Evolutionary conservation across 35 echinoderm and acorn worm genomes (phyloP).

Genomic region (Heliocidaris tuberculata): DNA sequence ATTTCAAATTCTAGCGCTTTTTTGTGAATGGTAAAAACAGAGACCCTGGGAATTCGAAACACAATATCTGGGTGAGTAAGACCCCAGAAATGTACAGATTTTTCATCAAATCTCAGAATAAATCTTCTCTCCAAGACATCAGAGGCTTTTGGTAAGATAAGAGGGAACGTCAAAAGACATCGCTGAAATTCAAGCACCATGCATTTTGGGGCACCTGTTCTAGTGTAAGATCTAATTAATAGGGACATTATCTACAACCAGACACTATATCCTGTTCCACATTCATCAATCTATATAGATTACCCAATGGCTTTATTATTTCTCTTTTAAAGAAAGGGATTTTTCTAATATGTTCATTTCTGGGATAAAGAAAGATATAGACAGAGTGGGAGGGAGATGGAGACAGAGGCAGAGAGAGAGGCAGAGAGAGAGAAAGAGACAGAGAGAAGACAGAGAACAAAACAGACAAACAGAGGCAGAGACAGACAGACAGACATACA

Average conservation of each 20-base stretch:
- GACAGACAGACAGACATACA: no score
- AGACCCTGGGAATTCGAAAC: background rate
- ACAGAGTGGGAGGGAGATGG: no score
- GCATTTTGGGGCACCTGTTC: conserved; percentile 1
- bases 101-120: background rate
- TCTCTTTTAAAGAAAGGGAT: no score
- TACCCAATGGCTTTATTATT: no score
- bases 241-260: conserved; percentile 2
- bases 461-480: no score
- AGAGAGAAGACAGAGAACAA: no score
- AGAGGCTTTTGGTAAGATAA: background rate
- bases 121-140: background rate
- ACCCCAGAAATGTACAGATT: background rate
- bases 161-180: background rate
- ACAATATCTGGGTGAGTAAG: background rate
- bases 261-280: conserved; percentile 23
- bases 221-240: conserved; percentile 18
- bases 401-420: no score
- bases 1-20: background rate
- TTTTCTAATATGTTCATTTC: no score
- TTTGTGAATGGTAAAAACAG: background rate
- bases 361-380: no score
- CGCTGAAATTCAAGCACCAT: background rate
- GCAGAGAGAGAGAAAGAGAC: no score
- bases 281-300: background rate